Evolutionary conservation across 2,888 invertebrate genomes (phyloP), one percentile per base, ranked within the genome.

Genomic region (Neoitamus cyanurus): DNA sequence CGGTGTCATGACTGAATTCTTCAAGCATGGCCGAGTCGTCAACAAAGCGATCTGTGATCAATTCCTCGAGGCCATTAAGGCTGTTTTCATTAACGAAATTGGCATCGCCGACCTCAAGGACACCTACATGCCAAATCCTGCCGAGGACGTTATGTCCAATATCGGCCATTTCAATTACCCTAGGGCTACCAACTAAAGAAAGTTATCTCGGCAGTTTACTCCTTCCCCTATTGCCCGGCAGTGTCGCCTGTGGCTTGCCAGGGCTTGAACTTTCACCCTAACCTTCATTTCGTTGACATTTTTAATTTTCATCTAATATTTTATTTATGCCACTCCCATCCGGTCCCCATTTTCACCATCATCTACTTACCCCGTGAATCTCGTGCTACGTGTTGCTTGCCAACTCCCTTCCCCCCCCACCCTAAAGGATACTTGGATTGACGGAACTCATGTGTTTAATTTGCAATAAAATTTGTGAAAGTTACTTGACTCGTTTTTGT

Each of bases 1-100:
- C 88, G 94, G 95, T 2, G 89, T 95, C 15, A 94, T 96, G 68
- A 92, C 95, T 28, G 91, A 93, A 77, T 84, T 85, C 20, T 25
- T 86, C 1, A 68, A 37, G 30, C 69, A 46, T 25, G 58, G 58
- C 5, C 72, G 28, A 48, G 42, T 83, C 15, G 13, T 13, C 2
- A 36, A 73, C 48, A 75, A 58, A 36, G 15, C 34, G 31, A 42
- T 34, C 73, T 73, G 58, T 75, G 58, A 83, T 83, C 28, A 48
- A 28, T 48, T 83, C 30, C 31, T 75, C 3, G 42, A 42, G 5
- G 28, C 36, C 34, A 75, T 83, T 75, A 37, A 75, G 36, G 36
- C 46, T 13, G 34, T 83, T 48, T 58, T 73, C 13, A 73, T 20
- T 34, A 36, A 34, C 58, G 83, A 83, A 73, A 25, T 83, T 25